Evolutionary conservation across 2,113 vertebrate genomes (phyloP).

Genomic region (Trichechus manatus): DNA sequence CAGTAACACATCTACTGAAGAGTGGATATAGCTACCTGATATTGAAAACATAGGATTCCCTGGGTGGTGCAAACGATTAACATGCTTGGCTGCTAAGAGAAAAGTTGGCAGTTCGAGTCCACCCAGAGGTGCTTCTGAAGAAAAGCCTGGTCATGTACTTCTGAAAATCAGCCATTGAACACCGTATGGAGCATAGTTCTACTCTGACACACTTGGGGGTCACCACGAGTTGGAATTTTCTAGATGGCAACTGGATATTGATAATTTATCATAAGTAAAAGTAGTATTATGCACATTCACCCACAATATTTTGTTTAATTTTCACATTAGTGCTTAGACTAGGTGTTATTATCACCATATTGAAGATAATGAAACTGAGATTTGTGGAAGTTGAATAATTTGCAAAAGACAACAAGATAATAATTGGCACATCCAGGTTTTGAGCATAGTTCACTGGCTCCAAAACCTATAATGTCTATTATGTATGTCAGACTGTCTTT

Average conservation of each 20-base stretch:
- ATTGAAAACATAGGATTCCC: not conserved
- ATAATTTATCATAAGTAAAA: not conserved
- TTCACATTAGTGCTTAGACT: not conserved
- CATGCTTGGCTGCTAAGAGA: too few relatives aligned
- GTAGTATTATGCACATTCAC: not conserved
- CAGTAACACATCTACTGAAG: not conserved
- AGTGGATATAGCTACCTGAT: not conserved
- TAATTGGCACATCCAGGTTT: not conserved
- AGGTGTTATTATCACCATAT: not conserved
- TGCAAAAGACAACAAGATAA: not conserved
- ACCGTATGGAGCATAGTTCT: too few relatives aligned
- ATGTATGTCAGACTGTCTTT: not conserved
- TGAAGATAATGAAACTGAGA: not conserved
- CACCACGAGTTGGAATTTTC: too few relatives aligned
- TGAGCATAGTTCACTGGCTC: too few relatives aligned
- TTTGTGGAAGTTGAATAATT: not conserved
- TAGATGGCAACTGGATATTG: too few relatives aligned
- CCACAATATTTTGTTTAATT: not conserved
- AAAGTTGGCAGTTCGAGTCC: too few relatives aligned
- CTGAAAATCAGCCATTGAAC: too few relatives aligned
- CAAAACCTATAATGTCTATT: not conserved
- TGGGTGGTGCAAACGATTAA: too few relatives aligned
- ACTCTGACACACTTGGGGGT: too few relatives aligned
- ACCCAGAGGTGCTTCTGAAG: too few relatives aligned
- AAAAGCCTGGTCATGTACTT: too few relatives aligned